Evolutionary conservation across 1,140 invertebrate genomes (phyloP).

Genomic region (Scaptomyza graminum): DNA sequence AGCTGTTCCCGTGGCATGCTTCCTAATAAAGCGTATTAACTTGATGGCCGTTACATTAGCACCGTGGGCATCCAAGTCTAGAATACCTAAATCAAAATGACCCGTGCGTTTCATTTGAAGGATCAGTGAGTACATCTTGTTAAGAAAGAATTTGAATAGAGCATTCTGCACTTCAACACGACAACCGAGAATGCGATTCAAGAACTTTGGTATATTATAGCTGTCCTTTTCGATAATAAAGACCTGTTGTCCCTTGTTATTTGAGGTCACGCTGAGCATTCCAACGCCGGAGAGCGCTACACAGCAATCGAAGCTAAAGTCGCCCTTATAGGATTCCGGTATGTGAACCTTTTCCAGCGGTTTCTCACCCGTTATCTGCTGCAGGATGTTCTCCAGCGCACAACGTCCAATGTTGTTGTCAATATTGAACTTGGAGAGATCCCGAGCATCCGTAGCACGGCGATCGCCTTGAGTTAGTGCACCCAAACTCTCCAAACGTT

Average conservation of each 20-base stretch:
- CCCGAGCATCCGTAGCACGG: constrained; percentile 97
- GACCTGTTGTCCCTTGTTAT: constrained; percentile 87
- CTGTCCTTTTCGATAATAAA: constrained; percentile 97
- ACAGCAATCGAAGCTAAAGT: constrained; percentile 97
- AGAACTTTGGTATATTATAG: constrained; percentile 98
- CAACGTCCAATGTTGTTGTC: constrained; percentile 97
- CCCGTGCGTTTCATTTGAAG: constrained; percentile 91
- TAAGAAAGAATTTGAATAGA: constrained; percentile 98
- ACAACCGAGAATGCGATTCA: constrained; percentile 98
- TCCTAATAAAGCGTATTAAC: constrained; percentile 90
- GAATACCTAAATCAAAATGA: constrained; percentile 94
- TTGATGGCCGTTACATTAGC: constrained; percentile 92
- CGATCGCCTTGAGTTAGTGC: constrained; percentile 98
- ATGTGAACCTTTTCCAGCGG: constrained; percentile 84
- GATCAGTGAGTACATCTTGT: constrained; percentile 94
- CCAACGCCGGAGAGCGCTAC: constrained; percentile 95
- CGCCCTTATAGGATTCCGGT: constrained; percentile 88
- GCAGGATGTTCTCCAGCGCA: constrained; percentile 97
- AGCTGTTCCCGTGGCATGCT: constrained; percentile 94
- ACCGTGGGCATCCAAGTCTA: constrained; percentile 95
- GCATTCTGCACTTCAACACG: constrained; percentile 98
- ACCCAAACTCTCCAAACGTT: constrained; percentile 96
- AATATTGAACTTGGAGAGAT: constrained; percentile 98
- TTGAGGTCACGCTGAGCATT: constrained; percentile 93
- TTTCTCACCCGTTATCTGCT: constrained; percentile 88